Evolutionary conservation across 2,888 invertebrate genomes (phyloP), one percentile per base, ranked within the genome.

Genomic region (Melinaea marsaeus): DNA sequence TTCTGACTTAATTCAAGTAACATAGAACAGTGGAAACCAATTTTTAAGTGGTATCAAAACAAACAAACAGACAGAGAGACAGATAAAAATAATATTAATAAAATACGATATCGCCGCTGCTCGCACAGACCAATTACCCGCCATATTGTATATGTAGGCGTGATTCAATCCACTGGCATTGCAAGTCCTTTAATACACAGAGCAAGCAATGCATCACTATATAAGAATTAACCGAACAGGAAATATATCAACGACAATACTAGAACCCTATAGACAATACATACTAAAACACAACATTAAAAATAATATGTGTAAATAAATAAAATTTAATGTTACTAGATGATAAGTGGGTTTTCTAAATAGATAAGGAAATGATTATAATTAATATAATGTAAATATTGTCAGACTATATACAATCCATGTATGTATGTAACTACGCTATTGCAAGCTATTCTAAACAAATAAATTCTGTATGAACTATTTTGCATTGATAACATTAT

Each of bases 331-430:
- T 13, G n/a, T 4, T 48, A 48, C 22, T 1, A 11, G 2, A 32
- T 32, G 51, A 51, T 51, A 51, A 51, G 32, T 51, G 51, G 51
- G 32, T 51, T 51, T 51, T 51, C 6, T 51, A 32, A 51, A 4
- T 32, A 3, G 51, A 51, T 32, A 42, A 42, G 37, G 42, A 42
- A 51, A 32, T 32, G 51, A 51, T 51, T 9, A 32, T 51, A 51
- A 46, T 46, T 46, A 32, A 51, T 32, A 32, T 51, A 32, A 51
- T 11, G 11, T 32, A 51, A 51, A 51, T 51, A 51, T 5, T 48
- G 22, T 48, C 13, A 13, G 13, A 22, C n/a, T n/a, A 22, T 22
- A n/a, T 22, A 48, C 22, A 48, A 48, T 51, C 2, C 22, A 51
- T 22, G 22, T 51, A 51, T 51, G 22, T 51, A 51, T 42, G 3